Conservation (phyloP, 1,140 invertebrate genomes). For the Carcinoscorpius rotundicauda region DNA sequence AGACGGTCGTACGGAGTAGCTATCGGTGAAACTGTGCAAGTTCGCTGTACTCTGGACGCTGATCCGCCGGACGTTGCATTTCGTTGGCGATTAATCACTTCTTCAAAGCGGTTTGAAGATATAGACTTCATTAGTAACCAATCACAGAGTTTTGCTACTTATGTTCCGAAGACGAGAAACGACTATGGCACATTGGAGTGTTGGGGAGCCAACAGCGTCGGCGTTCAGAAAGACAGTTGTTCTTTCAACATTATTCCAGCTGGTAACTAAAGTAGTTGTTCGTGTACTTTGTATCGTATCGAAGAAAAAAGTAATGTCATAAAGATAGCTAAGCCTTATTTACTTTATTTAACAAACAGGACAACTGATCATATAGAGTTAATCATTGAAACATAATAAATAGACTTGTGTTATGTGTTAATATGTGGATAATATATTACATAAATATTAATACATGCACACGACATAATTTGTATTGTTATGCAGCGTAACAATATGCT, state of each 20-base stretch:
- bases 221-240: constrained; percentile 56
- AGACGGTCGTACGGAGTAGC: constrained; percentile 60
- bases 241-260: constrained; percentile 38
- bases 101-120: constrained; percentile 62
- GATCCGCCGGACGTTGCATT: constrained; percentile 57
- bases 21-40: constrained; percentile 55
- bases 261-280: too few species aligned
- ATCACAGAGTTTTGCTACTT: constrained; percentile 11
- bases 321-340: too few species aligned
- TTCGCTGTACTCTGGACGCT: constrained; percentile 68
- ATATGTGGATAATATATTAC: too few species aligned
- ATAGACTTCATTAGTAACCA: constrained; percentile 25
- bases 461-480: too few species aligned
- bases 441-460: too few species aligned
- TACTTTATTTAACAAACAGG: too few species aligned
- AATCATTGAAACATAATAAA: too few species aligned
- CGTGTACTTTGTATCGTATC: too few species aligned
- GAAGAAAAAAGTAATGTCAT: too few species aligned
- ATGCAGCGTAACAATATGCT: too few species aligned
- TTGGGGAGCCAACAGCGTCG: constrained; percentile 67
- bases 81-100: constrained; percentile 85
- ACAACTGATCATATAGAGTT: too few species aligned
- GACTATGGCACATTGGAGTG: constrained; percentile 77
- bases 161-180: constrained; percentile 50
- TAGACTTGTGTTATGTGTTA: too few species aligned